Evolutionary conservation across 2,113 vertebrate genomes (phyloP), one percentile per base, ranked within the genome.

Genomic region (Nibea coibor): DNA sequence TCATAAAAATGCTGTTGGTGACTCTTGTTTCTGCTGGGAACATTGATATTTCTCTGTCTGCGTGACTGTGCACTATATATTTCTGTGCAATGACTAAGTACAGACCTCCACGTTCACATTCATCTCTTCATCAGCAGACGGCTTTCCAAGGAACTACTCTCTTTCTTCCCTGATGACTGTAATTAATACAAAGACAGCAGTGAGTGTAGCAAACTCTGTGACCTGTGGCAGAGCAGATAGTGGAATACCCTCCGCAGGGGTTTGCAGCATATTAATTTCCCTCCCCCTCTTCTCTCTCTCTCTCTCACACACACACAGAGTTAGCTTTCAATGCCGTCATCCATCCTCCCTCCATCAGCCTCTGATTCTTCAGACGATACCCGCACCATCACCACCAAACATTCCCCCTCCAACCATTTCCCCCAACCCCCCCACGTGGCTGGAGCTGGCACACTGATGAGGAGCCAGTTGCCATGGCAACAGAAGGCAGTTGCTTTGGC

Each of bases 401-500:
- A 81, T 16, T 39, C 7, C 54, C 62, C 78, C 61, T 4, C 7
- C 3, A 74, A 75, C 79, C 73, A 61, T 48, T 47, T 28, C 67
- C 50, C 51, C 69, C 24, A 0, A 45, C 14, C 54, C 72, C 58
- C 59, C 77, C 4, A 75, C 42, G 19, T 92, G 84, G 91, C 92
- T 88, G 82, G 74, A 54, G 72, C 59, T 12, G 24, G 3, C 28
- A 72, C 86, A 84, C 82, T 81, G 92, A 86, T 87, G 67, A 82
- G 63, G 83, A 95, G 84, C 71, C 87, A 84, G 95, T 96, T 93
- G 71, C 93, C 93, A 92, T 86, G 91, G 92, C 92, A 94, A 90
- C 87, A 88, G 88, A 86, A 82, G 92, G 63, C 87, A 45, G 95
- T 97, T 96, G 94, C 94, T 95, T 89, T 94, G 92, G 95, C 90